A percentile compares a stretch with the other conserved stretches of the same genome.
Conservation (phyloP, 2,113 vertebrate genomes). For the Meriones unguiculatus region DNA sequence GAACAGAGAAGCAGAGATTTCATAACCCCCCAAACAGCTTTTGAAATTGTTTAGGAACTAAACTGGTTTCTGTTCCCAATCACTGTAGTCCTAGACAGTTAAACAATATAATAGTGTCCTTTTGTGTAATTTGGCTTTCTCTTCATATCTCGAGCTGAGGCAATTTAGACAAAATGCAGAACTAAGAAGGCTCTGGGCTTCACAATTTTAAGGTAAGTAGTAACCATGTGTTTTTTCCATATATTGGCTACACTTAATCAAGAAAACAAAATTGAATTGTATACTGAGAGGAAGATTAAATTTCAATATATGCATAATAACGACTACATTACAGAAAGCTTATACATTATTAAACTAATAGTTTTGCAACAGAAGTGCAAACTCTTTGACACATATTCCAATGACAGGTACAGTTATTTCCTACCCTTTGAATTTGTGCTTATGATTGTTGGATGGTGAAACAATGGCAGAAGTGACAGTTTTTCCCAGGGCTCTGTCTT, state of each 20-base stretch:
- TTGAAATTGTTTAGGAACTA: neutral
- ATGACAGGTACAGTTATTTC: fast-evolving
- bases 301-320: neutral
- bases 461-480: neutral
- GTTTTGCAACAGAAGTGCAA: neutral
- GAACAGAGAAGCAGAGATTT: neutral
- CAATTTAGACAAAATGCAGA: neutral
- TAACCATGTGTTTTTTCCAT: neutral
- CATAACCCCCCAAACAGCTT: neutral
- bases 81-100: neutral
- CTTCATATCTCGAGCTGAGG: neutral
- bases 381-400: neutral
- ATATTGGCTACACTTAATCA: neutral
- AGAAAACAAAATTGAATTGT: neutral
- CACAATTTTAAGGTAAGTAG: conserved; percentile 1
- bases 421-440: neutral
- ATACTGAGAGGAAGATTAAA: neutral
- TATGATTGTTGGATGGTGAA: neutral
- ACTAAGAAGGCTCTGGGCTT: neutral
- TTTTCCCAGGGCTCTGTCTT: neutral
- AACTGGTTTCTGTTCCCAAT: neutral
- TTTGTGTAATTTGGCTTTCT: neutral
- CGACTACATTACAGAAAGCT: neutral
- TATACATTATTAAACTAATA: neutral
- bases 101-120: neutral